Percentiles rank a stretch among this genome's conserved stretches.
Conservation (phyloP, 2,888 invertebrate species). For the Melanostoma scalare region DNA sequence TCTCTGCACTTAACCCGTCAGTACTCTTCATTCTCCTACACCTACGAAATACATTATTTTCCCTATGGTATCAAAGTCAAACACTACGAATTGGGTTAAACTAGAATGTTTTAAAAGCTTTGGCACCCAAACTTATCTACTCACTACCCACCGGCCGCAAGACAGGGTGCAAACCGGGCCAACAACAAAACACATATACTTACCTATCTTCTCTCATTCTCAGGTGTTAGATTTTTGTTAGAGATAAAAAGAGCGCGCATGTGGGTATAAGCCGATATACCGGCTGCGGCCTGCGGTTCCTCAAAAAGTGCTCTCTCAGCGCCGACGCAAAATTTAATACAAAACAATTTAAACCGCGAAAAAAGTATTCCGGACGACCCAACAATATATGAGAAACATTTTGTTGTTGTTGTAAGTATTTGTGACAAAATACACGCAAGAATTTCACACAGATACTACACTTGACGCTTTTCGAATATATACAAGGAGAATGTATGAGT, state of each 20-base stretch:
- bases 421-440: slow-evolving; percentile 23
- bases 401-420: background rate
- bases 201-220: slow-evolving; percentile 20
- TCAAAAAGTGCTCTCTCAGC: slow-evolving; percentile 60
- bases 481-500: background rate
- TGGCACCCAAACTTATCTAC: slow-evolving; percentile 28
- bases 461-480: background rate
- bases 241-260: slow-evolving; percentile 73
- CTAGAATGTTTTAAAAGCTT: slow-evolving; percentile 50
- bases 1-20: slow-evolving; percentile 26
- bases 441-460: slow-evolving; percentile 3
- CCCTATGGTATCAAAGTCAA: slow-evolving; percentile 34
- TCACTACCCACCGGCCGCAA: slow-evolving; percentile 67
- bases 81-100: slow-evolving; percentile 62
- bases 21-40: background rate
- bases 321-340: slow-evolving; percentile 63
- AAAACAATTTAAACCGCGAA: slow-evolving; percentile 58
- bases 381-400: slow-evolving; percentile 10
- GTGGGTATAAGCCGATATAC: slow-evolving; percentile 55
- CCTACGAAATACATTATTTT: background rate
- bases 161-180: slow-evolving; percentile 16
- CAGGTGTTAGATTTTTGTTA: slow-evolving; percentile 55
- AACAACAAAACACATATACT: slow-evolving; percentile 64
- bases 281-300: slow-evolving; percentile 70
- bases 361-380: slow-evolving; percentile 45